These are phyloP conservation scores for Ptilodon capucinus DNA, from an alignment of 2,888 invertebrate species.

Conservation along the genomic window DNA sequence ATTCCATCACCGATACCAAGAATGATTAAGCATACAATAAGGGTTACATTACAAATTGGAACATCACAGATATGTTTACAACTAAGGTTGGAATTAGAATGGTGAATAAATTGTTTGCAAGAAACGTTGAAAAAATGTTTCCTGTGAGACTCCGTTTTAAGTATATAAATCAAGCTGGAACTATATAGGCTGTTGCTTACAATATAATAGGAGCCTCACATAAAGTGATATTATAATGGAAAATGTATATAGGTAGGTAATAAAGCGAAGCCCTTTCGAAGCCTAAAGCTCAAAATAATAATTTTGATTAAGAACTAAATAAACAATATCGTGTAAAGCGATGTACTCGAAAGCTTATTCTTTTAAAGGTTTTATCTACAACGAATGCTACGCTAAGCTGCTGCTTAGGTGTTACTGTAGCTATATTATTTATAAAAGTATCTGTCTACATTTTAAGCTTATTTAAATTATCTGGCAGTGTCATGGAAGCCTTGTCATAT, in stretches of 20 bases:
- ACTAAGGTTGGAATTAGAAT: slow-evolving; percentile 26
- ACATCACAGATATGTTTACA: slow-evolving; percentile 16
- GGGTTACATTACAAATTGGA: slow-evolving; percentile 62
- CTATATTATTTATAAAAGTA: slow-evolving; percentile 30
- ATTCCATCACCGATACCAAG: slow-evolving; percentile 81
- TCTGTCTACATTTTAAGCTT: slow-evolving; percentile 54
- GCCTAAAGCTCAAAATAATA: slow-evolving; percentile 41
- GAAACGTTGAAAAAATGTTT: slow-evolving; percentile 10
- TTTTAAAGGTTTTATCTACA: slow-evolving; percentile 24
- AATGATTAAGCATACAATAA: slow-evolving; percentile 79
- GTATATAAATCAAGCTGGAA: slow-evolving; percentile 14
- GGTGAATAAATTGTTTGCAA: slow-evolving; percentile 20
- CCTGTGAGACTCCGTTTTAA: slow-evolving; percentile 21
- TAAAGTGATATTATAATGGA: slow-evolving; percentile 10
- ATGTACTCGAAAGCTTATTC: slow-evolving; percentile 36
- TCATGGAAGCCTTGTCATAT: slow-evolving; percentile 58
- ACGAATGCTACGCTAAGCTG: slow-evolving; percentile 38
- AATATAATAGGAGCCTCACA: slow-evolving; percentile 8
- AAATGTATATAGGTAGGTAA: slow-evolving; percentile 34
- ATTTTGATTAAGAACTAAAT: slow-evolving; percentile 14
- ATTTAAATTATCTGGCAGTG: slow-evolving; percentile 53
- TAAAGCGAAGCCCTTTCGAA: slow-evolving; percentile 53
- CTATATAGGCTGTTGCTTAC: slow-evolving; percentile 15
- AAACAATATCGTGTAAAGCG: slow-evolving; percentile 37
- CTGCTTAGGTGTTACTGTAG: slow-evolving; percentile 45